Base-by-base conservation (phyloP, 30 jellyfish, hydroid and myxozoan genomes). In the Aurelia aurita region DNA sequence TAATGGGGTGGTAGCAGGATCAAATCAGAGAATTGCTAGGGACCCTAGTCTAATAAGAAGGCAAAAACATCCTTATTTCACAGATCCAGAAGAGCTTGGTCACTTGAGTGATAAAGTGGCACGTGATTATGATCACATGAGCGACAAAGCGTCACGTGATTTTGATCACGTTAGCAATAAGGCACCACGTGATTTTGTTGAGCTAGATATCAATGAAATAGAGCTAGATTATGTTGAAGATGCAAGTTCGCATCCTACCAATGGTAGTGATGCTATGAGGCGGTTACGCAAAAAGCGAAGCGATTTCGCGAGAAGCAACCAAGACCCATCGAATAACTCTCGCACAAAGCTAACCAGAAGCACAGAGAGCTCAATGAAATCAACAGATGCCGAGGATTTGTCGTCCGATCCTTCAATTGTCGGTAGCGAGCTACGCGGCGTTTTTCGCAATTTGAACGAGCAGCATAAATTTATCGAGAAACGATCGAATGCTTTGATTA, bases 401-500 rank as follows among this genome's bases (percentile, higher is more conserved):
- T 61, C 72, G 20, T 58, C 89, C 7, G 89, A 78, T 32, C 63
- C 71, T 19, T 78, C 89, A 15, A 22, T 70, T 32, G 29, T 39
- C 23, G 60, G 67, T 19, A 47, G 78, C 29, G 89, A 61, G 28
- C 19, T 78, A 70, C 63, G 82, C 22, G 80, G 72, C 13, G 60
- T 53, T 19, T 78, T 78, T 26, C 67, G 58, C 3, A 64, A 78
- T 34, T 19, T 61, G 8, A 63, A 26, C 58, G 75, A 62, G 55
- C 80, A 78, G 69, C 89, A 63, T 31, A 78, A 64, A 63, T n/a
- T 78, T 35, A 78, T 78, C 32, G 89, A 78, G 13, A 78, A 78
- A 20, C 89, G 89, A 15, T 78, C 89, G 2, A 59, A 78, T 26
- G 89, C 89, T 0, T 51, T 78, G 72, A 78, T 78, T 79, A 78